A percentile compares a stretch with the other conserved stretches of the same genome.
phyloP scores from a whole-genome alignment of 2,797 vertebrate genomes.

The Cynopterus sphinx region DNA sequence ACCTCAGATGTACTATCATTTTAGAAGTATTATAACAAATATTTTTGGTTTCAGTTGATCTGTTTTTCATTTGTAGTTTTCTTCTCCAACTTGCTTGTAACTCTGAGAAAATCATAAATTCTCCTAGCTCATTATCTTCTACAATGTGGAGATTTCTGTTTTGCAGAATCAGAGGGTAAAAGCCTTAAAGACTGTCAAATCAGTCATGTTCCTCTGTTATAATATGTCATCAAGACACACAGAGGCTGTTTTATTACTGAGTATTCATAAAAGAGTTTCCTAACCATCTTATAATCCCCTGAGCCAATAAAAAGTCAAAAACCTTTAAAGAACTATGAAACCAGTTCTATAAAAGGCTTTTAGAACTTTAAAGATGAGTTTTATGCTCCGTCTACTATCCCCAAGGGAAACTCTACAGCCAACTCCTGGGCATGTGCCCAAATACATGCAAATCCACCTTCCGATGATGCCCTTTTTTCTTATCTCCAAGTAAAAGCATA shows the following conservation, averaged over 20 bases:
- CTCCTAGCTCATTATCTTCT: neutral
- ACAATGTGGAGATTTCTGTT: neutral
- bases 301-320: slow-evolving; percentile 64
- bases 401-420: slow-evolving; percentile 31
- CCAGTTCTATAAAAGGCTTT: slow-evolving; percentile 61
- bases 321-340: slow-evolving; percentile 52
- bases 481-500: neutral
- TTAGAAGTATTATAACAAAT: neutral
- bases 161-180: neutral
- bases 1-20: neutral
- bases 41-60: neutral
- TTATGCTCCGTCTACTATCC: slow-evolving; percentile 57
- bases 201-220: neutral
- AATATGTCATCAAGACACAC: neutral
- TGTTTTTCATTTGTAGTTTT: neutral
- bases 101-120: neutral
- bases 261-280: neutral
- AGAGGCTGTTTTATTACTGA: slow-evolving; percentile 24
- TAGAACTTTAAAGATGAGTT: slow-evolving; percentile 69
- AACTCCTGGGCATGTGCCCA: slow-evolving; percentile 36
- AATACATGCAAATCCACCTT: slow-evolving; percentile 11
- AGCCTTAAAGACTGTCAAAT: neutral
- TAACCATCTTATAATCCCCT: slow-evolving; percentile 16
- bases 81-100: neutral
- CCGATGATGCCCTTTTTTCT: neutral